Evolutionary conservation across 2,797 vertebrate genomes (phyloP).

Genomic region (Tympanoctomys barrerae): DNA sequence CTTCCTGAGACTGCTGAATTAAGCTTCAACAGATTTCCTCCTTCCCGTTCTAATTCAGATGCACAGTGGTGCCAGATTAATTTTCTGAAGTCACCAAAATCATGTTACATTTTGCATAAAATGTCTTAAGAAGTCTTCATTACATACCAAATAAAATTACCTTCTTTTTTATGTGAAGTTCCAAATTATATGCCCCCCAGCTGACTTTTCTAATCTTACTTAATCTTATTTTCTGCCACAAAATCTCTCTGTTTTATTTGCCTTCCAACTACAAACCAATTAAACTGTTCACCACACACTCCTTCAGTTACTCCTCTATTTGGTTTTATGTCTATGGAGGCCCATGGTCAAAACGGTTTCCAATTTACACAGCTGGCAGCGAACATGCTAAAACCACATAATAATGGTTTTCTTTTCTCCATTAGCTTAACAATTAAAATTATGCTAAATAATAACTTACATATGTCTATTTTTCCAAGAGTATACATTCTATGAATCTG

Average conservation of each 20-base stretch:
- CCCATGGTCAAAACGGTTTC: slow-evolving; percentile 43
- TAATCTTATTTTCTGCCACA: slow-evolving; percentile 73
- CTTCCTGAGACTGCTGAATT: slow-evolving; percentile 5
- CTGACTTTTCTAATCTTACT: slow-evolving; percentile 70
- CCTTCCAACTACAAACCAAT: slow-evolving; percentile 72
- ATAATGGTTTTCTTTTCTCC: neutral
- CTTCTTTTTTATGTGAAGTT: slow-evolving; percentile 63
- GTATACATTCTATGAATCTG: neutral
- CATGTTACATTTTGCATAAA: slow-evolving; percentile 68
- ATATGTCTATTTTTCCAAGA: neutral
- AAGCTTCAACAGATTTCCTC: slow-evolving; percentile 43
- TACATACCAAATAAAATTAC: slow-evolving; percentile 71
- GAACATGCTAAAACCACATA: slow-evolving; percentile 50
- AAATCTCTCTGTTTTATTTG: slow-evolving; percentile 69
- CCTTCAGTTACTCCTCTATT: slow-evolving; percentile 48
- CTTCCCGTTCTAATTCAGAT: slow-evolving; percentile 17
- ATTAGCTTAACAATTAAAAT: slow-evolving; percentile 47
- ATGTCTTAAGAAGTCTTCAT: slow-evolving; percentile 67
- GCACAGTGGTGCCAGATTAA: slow-evolving; percentile 49
- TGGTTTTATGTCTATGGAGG: slow-evolving; percentile 60
- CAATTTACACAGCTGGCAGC: slow-evolving; percentile 31
- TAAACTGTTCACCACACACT: slow-evolving; percentile 42
- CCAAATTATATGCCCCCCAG: slow-evolving; percentile 59
- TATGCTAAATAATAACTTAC: slow-evolving; percentile 36
- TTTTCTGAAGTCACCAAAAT: slow-evolving; percentile 66